These are phyloP conservation scores for Nylanderia fulva DNA, from an alignment of 1,140 invertebrate species.

Conservation along the genomic window DNA sequence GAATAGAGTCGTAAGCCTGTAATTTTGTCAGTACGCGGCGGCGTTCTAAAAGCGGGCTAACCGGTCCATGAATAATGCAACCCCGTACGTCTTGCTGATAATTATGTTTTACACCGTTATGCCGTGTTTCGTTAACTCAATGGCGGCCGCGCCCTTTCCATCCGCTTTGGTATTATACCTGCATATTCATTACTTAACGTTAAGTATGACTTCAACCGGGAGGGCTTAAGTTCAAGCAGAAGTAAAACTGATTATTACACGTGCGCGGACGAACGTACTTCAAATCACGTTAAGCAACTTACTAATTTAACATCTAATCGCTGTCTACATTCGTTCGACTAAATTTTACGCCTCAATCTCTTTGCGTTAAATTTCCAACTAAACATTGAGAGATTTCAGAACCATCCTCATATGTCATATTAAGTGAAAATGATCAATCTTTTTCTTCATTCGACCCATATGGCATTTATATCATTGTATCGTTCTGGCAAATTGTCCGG, in stretches of 20 bases:
- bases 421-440: neutral
- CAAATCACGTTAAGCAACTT: slow-evolving; percentile 32
- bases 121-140: slow-evolving; percentile 83
- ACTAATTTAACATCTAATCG: slow-evolving; percentile 46
- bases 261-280: slow-evolving; percentile 20
- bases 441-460: too few relatives aligned
- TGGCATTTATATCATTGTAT: slow-evolving; percentile 61
- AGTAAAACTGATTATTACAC: slow-evolving; percentile 39
- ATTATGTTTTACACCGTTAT: slow-evolving; percentile 84
- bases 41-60: slow-evolving; percentile 80
- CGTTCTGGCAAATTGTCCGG: slow-evolving; percentile 49
- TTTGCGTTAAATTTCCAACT: neutral
- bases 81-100: slow-evolving; percentile 82
- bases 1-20: slow-evolving; percentile 80
- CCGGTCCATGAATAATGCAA: slow-evolving; percentile 82
- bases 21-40: slow-evolving; percentile 74
- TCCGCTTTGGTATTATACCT: slow-evolving; percentile 75
- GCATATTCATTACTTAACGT: slow-evolving; percentile 82
- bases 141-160: slow-evolving; percentile 73
- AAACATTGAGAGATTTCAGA: neutral
- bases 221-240: slow-evolving; percentile 30
- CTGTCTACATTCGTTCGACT: slow-evolving; percentile 6
- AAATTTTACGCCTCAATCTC: slow-evolving; percentile 6
- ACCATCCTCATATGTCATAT: neutral
- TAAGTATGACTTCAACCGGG: slow-evolving; percentile 76